A percentile compares a stretch with the other conserved stretches of the same genome.
These are phyloP conservation scores for Aphaenogaster floridana DNA, from an alignment of 1,140 invertebrate species.

Conservation along the genomic window DNA sequence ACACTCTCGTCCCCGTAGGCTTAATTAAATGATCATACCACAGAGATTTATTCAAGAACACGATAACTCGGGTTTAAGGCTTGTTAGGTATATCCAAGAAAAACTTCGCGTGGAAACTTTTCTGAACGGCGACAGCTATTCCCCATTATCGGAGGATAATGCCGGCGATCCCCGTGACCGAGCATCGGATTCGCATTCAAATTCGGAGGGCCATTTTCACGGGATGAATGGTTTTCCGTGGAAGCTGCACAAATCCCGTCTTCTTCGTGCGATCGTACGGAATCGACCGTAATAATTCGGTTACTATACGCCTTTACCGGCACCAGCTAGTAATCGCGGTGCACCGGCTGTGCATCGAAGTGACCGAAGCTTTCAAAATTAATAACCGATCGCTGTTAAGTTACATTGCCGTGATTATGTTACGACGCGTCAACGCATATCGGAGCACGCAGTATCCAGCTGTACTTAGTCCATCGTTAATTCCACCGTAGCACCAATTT, in stretches of 20 bases:
- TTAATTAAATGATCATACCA: not conserved
- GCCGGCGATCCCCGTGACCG: slow-evolving; percentile 57
- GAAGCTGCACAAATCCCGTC: slow-evolving; percentile 56
- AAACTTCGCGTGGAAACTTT: slow-evolving; percentile 46
- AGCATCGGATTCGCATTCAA: slow-evolving; percentile 61
- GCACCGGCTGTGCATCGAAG: slow-evolving; percentile 45
- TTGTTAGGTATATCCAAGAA: slow-evolving; percentile 33
- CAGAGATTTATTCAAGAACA: slow-evolving; percentile 26
- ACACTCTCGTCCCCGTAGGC: not conserved
- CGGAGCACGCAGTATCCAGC: slow-evolving; percentile 12
- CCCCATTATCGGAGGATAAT: slow-evolving; percentile 58
- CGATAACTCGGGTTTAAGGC: slow-evolving; percentile 26
- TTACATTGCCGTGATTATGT: slow-evolving; percentile 55
- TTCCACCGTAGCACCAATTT: slow-evolving; percentile 70
- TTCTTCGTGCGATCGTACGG: slow-evolving; percentile 59
- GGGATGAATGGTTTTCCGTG: slow-evolving; percentile 58
- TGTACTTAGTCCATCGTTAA: slow-evolving; percentile 62
- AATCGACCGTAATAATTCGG: slow-evolving; percentile 60
- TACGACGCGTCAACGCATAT: slow-evolving; percentile 56
- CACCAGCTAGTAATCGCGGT: slow-evolving; percentile 4
- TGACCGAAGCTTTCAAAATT: slow-evolving; percentile 68
- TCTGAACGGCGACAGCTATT: slow-evolving; percentile 40
- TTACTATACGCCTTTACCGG: slow-evolving; percentile 1
- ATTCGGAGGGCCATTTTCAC: slow-evolving; percentile 54
- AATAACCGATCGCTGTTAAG: slow-evolving; percentile 71